Evolutionary conservation across 23 tunicate species (phyloP).

Genomic region (Trididemnum nubilum): DNA sequence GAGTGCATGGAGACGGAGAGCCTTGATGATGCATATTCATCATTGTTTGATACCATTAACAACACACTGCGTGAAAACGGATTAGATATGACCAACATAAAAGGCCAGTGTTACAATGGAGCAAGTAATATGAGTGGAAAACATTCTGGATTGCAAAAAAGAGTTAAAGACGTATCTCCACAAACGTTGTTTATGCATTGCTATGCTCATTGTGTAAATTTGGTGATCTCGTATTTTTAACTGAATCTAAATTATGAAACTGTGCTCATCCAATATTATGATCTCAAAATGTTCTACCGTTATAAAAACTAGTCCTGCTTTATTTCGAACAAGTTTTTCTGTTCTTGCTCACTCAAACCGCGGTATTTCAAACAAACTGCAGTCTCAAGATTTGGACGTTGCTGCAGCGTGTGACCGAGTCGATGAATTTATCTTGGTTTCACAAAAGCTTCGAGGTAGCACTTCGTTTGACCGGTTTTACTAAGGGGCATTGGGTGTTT

Average conservation of each 20-base stretch:
- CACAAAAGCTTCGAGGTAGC: background rate
- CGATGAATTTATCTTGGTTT: background rate
- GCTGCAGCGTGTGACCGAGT: background rate
- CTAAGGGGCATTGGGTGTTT: background rate
- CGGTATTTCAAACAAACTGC: background rate
- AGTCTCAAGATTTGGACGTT: background rate
- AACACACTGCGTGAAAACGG: background rate
- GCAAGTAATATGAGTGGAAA: background rate
- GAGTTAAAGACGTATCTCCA: background rate
- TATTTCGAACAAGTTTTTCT: background rate
- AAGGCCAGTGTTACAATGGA: background rate
- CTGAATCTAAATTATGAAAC: too few species aligned
- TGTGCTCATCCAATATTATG: too few species aligned
- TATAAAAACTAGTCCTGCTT: too few species aligned
- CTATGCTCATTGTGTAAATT: background rate
- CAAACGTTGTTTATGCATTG: background rate
- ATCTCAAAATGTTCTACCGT: too few species aligned
- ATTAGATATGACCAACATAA: background rate
- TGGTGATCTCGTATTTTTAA: too few species aligned
- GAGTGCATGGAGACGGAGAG: background rate
- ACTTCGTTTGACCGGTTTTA: background rate
- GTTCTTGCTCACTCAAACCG: background rate
- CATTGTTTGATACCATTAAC: background rate
- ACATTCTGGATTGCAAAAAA: background rate
- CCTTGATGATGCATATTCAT: background rate